Evolutionary conservation across 2,888 invertebrate genomes (phyloP), one percentile per base, ranked within the genome.

Genomic region (Gerris lacustris): DNA sequence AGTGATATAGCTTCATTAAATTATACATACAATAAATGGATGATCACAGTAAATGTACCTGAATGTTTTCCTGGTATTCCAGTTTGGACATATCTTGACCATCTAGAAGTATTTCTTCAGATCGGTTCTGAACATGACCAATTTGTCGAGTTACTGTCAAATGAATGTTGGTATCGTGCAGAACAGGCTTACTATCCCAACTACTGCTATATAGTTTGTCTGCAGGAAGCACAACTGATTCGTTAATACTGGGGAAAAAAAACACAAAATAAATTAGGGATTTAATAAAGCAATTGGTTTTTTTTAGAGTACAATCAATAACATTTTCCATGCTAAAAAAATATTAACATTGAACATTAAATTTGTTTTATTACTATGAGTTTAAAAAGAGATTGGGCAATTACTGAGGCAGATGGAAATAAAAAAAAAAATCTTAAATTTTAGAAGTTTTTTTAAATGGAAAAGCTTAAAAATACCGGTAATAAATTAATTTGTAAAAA

Each of bases 131-230:
- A 15, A 76, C 70, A 67, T 77, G 73, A 45, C 77, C 78, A 45
- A 77, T 74, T 47, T 81, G 79, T 45, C 85, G 84, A 76, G 84
- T 84, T 9, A 91, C 80, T 67, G 83, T 83, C 69, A 96, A 82
- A 76, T 89, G 88, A 71, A 96, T 82, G 70, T 91, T 86, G 0
- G 96, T 96, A 80, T 96, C 89, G 81, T 96, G 93, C 73, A 96
- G 82, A 78, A 96, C 92, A 6, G 95, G 92, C 77, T 87, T 87
- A n/a, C 92, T 92, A 73, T 85, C 84, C 70, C 86, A 83, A 73
- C 85, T 84, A 79, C 90, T 91, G 74, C 86, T 87, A 81, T 94
- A 93, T 75, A 91, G 82, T 75, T 88, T 85, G 78, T 88, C 88
- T 71, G 90, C 84, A 75, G 85, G 80, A 47, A 83, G 80, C 18